Percentiles rank a stretch among this genome's conserved stretches.
phyloP scores from a whole-genome alignment of 2,888 invertebrate species.

The Nemapogon koenigi region DNA sequence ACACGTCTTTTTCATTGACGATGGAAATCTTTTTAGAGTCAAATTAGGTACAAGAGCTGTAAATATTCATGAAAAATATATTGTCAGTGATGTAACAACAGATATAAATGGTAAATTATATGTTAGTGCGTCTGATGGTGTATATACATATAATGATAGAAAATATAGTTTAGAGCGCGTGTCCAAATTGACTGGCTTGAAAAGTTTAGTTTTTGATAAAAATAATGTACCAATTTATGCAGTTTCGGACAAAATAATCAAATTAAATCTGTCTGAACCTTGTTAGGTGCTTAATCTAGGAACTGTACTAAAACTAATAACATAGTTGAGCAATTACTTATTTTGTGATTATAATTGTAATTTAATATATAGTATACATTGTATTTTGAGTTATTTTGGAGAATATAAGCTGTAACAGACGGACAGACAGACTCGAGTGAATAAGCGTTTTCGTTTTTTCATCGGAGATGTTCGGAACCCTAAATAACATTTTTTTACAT shows the following conservation, averaged over 20 bases:
- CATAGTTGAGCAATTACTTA: no score
- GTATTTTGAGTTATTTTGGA: no score
- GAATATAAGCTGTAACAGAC: no score
- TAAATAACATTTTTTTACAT: no score
- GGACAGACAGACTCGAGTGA: no score
- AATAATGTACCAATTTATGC: conserved; percentile 38
- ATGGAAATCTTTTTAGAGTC: conserved; percentile 31
- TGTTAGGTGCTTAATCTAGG: no score
- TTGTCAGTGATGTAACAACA: conserved; percentile 28
- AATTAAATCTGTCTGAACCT: no score
- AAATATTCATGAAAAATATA: conserved; percentile 33
- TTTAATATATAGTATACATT: no score
- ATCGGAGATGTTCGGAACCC: no score
- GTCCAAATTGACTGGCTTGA: conserved; percentile 30
- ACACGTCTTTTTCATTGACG: conserved; percentile 34
- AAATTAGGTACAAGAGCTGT: conserved; percentile 37
- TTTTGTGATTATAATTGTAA: no score
- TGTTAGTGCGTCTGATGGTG: conserved; percentile 31
- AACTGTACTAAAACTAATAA: no score
- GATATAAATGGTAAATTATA: conserved; percentile 32
- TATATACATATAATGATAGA: conserved; percentile 44
- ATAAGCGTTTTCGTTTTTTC: no score
- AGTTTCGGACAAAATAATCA: conserved; percentile 35
- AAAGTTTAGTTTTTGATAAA: conserved; percentile 34
- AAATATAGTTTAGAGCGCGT: conserved; percentile 44